Evolutionary conservation across 2,113 vertebrate species (phyloP).

Genomic region (Mus spicilegus): DNA sequence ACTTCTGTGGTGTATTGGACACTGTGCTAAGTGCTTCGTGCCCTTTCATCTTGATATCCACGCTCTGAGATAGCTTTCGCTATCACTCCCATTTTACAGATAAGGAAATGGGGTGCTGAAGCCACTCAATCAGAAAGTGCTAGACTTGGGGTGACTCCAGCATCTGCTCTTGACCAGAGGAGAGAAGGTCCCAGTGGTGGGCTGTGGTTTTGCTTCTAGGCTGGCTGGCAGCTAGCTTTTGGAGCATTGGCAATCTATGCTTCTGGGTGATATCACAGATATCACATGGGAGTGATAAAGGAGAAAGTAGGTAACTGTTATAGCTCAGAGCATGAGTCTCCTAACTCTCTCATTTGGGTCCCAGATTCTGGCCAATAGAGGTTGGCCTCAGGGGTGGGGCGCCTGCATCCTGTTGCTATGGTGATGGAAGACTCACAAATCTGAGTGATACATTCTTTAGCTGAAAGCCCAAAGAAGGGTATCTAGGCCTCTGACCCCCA

Average conservation of each 20-base stretch:
- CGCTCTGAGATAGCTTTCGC: not conserved
- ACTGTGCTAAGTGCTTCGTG: not conserved
- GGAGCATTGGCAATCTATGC: not conserved
- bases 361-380: not conserved
- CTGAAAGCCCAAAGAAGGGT: not conserved
- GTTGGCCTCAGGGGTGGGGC: not conserved
- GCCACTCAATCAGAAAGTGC: not conserved
- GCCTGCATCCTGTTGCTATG: not conserved
- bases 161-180: not conserved
- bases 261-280: not conserved
- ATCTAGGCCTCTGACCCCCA: not conserved
- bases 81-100: not conserved
- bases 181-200: not conserved
- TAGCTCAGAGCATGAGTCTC: not conserved
- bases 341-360: not conserved
- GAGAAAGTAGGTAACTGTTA: not conserved
- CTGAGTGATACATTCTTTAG: not conserved
- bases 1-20: not conserved
- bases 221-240: not conserved
- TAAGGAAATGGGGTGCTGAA: not conserved
- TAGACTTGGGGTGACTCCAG: not conserved
- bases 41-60: not conserved
- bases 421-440: not conserved
- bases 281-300: not conserved
- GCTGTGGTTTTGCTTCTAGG: not conserved